Evolutionary conservation across 1,140 invertebrate genomes (phyloP).

Genomic region (Lithobius niger): DNA sequence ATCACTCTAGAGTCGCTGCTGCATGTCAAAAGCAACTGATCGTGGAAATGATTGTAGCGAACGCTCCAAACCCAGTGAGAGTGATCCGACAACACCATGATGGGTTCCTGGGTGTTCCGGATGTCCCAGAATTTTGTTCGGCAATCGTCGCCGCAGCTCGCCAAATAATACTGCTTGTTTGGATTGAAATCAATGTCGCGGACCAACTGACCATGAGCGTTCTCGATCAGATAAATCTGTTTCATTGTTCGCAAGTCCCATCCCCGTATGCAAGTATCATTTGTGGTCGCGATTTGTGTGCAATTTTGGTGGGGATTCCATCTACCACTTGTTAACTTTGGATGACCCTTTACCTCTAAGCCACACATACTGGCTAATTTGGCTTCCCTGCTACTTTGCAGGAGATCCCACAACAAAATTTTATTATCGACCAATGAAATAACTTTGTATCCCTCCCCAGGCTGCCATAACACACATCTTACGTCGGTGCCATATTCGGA

Average conservation of each 20-base stretch:
- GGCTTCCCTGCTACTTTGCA: constrained; percentile 31
- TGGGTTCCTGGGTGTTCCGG: constrained; percentile 57
- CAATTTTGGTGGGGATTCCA: constrained; percentile 90
- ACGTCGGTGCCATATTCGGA: constrained; percentile 49
- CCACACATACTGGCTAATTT: constrained; percentile 33
- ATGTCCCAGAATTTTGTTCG: constrained; percentile 92
- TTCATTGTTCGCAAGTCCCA: constrained; percentile 64
- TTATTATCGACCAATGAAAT: constrained; percentile 61
- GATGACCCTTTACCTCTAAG: constrained; percentile 51
- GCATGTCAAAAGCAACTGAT: constrained; percentile 86
- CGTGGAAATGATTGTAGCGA: constrained; percentile 89
- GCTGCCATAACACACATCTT: constrained; percentile 62
- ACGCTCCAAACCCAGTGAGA: constrained; percentile 96
- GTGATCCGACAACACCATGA: constrained; percentile 73
- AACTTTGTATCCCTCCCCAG: constrained; percentile 52
- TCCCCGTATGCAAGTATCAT: constrained; percentile 68
- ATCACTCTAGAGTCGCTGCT: constrained; percentile 88
- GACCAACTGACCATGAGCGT: constrained; percentile 74
- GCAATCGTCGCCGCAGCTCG: constrained; percentile 90
- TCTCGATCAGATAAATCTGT: constrained; percentile 67
- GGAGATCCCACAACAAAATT: constrained; percentile 48
- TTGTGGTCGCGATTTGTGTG: constrained; percentile 64
- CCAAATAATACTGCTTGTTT: constrained; percentile 86
- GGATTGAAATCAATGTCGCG: constrained; percentile 93
- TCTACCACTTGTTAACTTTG: constrained; percentile 62